Percentiles rank a stretch among this genome's conserved stretches.
Evolutionary conservation across 2,113 vertebrate species (phyloP).

Genomic region (Archocentrus centrarchus): DNA sequence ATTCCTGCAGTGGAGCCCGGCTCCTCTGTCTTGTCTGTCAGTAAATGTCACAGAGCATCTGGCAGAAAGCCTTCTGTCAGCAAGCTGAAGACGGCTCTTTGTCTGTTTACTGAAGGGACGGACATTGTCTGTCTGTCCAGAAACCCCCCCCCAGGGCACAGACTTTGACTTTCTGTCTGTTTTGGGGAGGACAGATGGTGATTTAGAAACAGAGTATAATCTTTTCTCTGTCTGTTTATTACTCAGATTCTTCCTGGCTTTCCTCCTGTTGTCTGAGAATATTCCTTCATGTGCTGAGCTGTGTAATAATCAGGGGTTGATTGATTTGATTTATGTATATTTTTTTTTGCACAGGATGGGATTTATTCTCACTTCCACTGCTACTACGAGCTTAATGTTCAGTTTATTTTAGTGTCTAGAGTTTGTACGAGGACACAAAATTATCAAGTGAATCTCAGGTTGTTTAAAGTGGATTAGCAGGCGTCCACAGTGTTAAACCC

Average conservation of each 20-base stretch:
- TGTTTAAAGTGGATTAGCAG: constrained; percentile 39
- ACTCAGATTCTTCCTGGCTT: neutral
- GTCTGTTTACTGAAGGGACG: constrained; percentile 54
- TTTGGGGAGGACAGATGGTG: constrained; percentile 40
- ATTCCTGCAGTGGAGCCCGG: constrained; percentile 39
- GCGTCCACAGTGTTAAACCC: neutral
- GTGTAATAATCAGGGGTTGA: neutral
- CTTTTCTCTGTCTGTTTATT: constrained; percentile 42
- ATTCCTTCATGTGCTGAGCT: neutral
- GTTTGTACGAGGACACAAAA: constrained; percentile 3
- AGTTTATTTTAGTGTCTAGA: constrained; percentile 40
- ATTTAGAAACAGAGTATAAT: constrained; percentile 40
- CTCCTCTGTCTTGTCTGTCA: constrained; percentile 46
- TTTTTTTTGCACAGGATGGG: constrained; percentile 10
- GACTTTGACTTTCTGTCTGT: constrained; percentile 50
- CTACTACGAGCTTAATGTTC: neutral
- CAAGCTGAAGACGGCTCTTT: constrained; percentile 68
- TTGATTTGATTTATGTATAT: neutral
- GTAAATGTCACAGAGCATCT: constrained; percentile 74
- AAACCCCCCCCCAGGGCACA: constrained; percentile 49
- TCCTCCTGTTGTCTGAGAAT: neutral
- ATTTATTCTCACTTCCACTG: constrained; percentile 13
- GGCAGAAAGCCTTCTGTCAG: constrained; percentile 49
- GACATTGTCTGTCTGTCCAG: constrained; percentile 50
- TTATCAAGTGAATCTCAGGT: constrained; percentile 25